Base-by-base conservation (phyloP, 2,888 invertebrate genomes). In the Latrodectus hesperus region DNA sequence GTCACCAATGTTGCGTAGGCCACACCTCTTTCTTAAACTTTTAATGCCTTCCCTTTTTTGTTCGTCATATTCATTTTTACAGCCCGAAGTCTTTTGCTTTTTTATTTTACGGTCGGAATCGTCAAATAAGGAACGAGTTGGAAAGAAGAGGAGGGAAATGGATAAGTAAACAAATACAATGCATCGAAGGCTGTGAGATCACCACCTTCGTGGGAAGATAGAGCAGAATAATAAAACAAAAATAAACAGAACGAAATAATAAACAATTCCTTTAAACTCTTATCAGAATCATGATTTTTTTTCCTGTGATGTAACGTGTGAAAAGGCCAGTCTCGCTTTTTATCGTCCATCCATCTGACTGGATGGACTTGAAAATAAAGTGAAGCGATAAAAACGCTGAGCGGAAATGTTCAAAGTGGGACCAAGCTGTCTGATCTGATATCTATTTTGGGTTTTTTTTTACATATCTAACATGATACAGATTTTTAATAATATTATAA, bases 51-150 rank as follows among this genome's bases (percentile, higher is more conserved):
- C 72, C 82, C 75, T 84, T 77, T 84, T 84, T 76, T 83, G 83
- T 82, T 83, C 83, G 55, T 79, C 68, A 17, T 79, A 70, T 79
- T 79, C 60, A 60, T 60, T 60, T 60, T 60, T 60, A 16, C 11
- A 16, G n/a, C 60, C 60, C 38, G 38, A 60, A 60, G 60, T 60
- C 60, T n/a, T 60, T 60, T 38, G 38, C 38, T 38, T 38, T 38
- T 38, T 38, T 60, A 14, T 74, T 53, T 74, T 64, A 76, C 67
- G 67, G 67, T 81, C 73, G 75, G 55, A 38, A 16, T 84, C 77
- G 77, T 84, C 84, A 84, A 84, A 84, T 84, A 77, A 84, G 84
- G 84, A 84, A 70, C 78, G 70, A 55, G 78, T 79, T 79, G 70
- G n/a, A 17, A 64, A n/a, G 38, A 67, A 60, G 68, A 70, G 38